Conservation (phyloP, 2,888 invertebrate genomes). For the Tipula vernalis region DNA sequence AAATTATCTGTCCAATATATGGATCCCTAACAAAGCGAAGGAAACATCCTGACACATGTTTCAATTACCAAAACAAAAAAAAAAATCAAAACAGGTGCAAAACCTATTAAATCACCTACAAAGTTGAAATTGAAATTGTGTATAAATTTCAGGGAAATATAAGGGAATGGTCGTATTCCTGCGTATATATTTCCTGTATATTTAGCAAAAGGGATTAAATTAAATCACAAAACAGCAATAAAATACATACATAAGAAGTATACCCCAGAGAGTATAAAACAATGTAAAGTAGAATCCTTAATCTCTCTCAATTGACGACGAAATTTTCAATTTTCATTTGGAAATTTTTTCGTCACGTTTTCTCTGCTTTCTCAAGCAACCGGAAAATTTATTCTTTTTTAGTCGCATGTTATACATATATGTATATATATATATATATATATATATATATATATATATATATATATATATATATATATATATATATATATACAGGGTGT, state of each 20-base stretch:
- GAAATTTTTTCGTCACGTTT: background rate
- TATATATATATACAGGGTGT: no score
- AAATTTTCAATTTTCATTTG: background rate
- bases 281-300: background rate
- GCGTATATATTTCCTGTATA: background rate
- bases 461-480: no score
- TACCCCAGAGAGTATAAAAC: background rate
- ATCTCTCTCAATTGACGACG: background rate
- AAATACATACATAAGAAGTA: background rate
- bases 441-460: no score
- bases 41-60: background rate
- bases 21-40: background rate
- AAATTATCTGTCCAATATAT: background rate
- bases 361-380: background rate
- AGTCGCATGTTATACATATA: background rate
- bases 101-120: background rate
- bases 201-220: background rate
- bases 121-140: background rate
- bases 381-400: background rate
- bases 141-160: background rate
- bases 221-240: constrained; percentile 4
- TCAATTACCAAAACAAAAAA: background rate
- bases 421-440: background rate
- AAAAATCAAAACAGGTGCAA: background rate
- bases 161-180: background rate